A percentile compares a stretch with the other conserved stretches of the same genome.
Evolutionary conservation across 35 echinoderm and acorn worm genomes (phyloP).

Genomic region (Heliocidaris tuberculata): DNA sequence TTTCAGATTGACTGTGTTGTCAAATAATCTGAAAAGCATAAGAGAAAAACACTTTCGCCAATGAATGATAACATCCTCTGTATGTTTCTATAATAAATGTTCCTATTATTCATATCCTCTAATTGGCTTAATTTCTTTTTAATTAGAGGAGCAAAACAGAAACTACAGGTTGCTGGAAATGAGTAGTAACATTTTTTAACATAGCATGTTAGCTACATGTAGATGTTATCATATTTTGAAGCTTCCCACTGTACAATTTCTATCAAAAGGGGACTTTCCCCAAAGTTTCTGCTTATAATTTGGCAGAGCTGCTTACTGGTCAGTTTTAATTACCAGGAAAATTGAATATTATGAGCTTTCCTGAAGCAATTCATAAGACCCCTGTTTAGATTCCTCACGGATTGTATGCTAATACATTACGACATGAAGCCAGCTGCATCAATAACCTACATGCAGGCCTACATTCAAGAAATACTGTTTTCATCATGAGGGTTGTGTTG

Average conservation of each 20-base stretch:
- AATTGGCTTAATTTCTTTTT: background rate
- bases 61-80: too few species aligned
- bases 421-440: background rate
- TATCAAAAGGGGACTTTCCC: background rate
- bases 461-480: background rate
- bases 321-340: background rate
- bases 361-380: background rate
- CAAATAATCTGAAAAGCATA: background rate
- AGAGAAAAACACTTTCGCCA: too few species aligned
- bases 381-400: background rate
- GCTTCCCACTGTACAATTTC: background rate
- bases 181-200: background rate
- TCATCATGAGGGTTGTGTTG: background rate
- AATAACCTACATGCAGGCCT: background rate
- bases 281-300: background rate
- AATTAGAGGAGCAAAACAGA: background rate
- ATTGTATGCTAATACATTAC: background rate
- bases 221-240: background rate
- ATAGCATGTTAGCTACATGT: background rate
- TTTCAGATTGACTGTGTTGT: background rate
- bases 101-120: background rate
- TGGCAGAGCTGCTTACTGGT: background rate
- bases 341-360: background rate
- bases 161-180: background rate
- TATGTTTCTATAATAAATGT: background rate